A percentile compares a stretch with the other conserved stretches of the same genome.
These are phyloP conservation scores for Zoanthus gigantus DNA, from an alignment of 92 coral and sea anemone genomes.

Conservation along the genomic window DNA sequence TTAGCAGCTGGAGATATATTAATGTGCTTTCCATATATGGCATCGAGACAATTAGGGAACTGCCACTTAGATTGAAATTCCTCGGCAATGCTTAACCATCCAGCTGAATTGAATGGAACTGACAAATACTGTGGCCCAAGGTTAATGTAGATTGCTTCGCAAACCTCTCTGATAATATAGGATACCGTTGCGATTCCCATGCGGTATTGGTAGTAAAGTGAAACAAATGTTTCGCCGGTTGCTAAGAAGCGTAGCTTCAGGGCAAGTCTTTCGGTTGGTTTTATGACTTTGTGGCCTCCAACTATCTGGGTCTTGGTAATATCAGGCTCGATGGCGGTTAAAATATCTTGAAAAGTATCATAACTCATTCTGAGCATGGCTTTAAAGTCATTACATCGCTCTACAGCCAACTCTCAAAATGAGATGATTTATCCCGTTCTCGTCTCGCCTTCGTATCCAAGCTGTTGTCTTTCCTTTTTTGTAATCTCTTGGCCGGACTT, in stretches of 20 bases:
- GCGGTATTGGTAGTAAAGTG: slow-evolving; percentile 49
- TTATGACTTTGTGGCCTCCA: slow-evolving; percentile 48
- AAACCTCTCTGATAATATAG: slow-evolving; percentile 44
- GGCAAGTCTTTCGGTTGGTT: slow-evolving; percentile 45
- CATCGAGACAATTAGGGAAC: background rate
- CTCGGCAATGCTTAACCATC: slow-evolving; percentile 32
- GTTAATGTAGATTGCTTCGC: slow-evolving; percentile 23
- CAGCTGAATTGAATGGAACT: background rate
- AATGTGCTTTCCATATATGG: slow-evolving; percentile 11
- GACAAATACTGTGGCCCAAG: slow-evolving; percentile 12
- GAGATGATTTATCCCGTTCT: slow-evolving; percentile 5
- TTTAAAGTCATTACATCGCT: slow-evolving; percentile 34
- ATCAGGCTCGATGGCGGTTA: slow-evolving; percentile 9
- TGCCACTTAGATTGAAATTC: slow-evolving; percentile 38
- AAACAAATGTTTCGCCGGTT: slow-evolving; percentile 51
- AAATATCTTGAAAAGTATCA: slow-evolving; percentile 21
- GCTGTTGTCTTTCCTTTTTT: slow-evolving; percentile 23
- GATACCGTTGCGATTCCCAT: slow-evolving; percentile 43
- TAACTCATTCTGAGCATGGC: slow-evolving; percentile 54
- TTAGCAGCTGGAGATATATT: slow-evolving; percentile 25
- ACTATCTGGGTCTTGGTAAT: slow-evolving; percentile 36
- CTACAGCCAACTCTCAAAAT: slow-evolving; percentile 33
- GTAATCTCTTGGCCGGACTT: background rate
- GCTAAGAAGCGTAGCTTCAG: slow-evolving; percentile 48
- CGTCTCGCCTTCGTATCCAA: slow-evolving; percentile 36